Conservation (phyloP, 2,888 invertebrate species). For the Agrotis segetum region DNA sequence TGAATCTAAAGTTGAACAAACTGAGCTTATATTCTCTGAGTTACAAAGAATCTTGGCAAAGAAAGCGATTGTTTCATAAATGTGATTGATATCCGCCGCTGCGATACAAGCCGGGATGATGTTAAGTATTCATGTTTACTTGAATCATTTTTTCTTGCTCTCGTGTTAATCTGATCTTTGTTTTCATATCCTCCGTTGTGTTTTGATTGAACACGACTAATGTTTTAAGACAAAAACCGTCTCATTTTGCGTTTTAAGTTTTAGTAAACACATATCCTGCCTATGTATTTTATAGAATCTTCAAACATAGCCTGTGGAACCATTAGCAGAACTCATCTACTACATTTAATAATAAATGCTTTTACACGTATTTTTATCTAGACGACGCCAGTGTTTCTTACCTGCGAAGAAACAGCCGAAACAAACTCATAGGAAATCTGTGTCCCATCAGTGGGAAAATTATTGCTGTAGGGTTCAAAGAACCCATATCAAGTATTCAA, state of each 20-base stretch:
- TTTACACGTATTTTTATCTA: no score
- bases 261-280: no score
- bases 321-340: background rate
- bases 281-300: no score
- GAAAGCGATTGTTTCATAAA: slow-evolving; percentile 35
- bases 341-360: background rate
- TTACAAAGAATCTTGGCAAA: slow-evolving; percentile 28
- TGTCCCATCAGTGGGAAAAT: no score
- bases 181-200: slow-evolving; percentile 20
- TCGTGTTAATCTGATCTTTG: slow-evolving; percentile 21
- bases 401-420: no score
- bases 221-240: background rate
- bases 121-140: slow-evolving; percentile 39
- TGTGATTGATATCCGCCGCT: slow-evolving; percentile 54
- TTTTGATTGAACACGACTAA: slow-evolving; percentile 12
- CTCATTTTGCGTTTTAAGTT: background rate
- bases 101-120: slow-evolving; percentile 1
- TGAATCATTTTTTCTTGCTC: slow-evolving; percentile 2
- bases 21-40: slow-evolving; percentile 23
- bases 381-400: no score
- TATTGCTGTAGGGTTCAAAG: slow-evolving; percentile 12
- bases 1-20: slow-evolving; percentile 47
- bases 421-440: no score
- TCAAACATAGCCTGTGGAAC: background rate
- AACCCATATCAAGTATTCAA: slow-evolving; percentile 2